Conservation (phyloP, 2,888 invertebrate species). For the Hyles lineata region DNA sequence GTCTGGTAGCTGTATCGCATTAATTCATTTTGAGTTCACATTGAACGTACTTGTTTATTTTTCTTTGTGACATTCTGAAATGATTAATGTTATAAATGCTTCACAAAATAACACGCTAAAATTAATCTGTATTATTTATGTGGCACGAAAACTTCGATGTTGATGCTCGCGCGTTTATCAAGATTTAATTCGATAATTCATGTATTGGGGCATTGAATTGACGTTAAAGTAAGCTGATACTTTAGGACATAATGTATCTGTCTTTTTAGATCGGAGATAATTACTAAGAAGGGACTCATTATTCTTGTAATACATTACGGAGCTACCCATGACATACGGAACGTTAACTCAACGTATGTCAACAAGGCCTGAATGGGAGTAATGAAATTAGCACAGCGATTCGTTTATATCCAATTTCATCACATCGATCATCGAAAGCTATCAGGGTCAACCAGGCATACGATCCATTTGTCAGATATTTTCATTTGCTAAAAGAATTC, state of each 20-base stretch:
- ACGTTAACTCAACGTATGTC: too few species aligned
- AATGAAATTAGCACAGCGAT: too few species aligned
- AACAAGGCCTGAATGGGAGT: too few species aligned
- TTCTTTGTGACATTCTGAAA: slow-evolving; percentile 44
- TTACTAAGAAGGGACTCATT: not conserved
- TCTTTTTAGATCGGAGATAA: not conserved
- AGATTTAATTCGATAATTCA: slow-evolving; percentile 22
- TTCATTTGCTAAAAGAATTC: too few species aligned
- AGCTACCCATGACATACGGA: too few species aligned
- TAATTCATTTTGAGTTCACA: slow-evolving; percentile 28
- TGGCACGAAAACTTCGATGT: slow-evolving; percentile 36
- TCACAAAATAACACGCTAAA: slow-evolving; percentile 47
- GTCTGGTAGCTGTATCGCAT: slow-evolving; percentile 16
- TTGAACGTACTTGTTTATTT: slow-evolving; percentile 39
- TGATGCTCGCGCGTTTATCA: slow-evolving; percentile 30
- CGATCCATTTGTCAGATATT: too few species aligned
- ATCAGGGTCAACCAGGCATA: too few species aligned
- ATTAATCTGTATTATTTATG: slow-evolving; percentile 52
- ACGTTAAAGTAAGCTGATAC: not conserved
- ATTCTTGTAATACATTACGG: too few species aligned
- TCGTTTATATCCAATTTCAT: too few species aligned
- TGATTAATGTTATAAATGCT: slow-evolving; percentile 55
- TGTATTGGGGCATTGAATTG: slow-evolving; percentile 12
- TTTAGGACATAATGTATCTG: not conserved
- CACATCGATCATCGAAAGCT: too few species aligned